Base-by-base conservation (phyloP, 1,140 invertebrate genomes). In the Scylla paramamosain region DNA sequence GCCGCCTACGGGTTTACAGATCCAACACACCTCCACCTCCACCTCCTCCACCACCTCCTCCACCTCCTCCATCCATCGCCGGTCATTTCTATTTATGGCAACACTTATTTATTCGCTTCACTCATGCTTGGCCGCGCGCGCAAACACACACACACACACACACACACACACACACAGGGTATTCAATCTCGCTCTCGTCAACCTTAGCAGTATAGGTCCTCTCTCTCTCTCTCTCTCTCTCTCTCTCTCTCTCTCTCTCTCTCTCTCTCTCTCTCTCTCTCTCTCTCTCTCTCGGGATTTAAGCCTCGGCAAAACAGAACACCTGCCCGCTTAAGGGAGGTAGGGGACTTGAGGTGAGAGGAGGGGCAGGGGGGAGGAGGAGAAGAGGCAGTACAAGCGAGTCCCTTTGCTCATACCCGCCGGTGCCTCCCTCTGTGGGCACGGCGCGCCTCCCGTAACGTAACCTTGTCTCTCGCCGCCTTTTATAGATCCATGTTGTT, bases 221-320 rank as follows among this genome's bases (percentile, higher is more conserved):
- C 39, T 39, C 39, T 39, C 39, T 39, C 39, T 39, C 25, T 77
- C 67, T n/a, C 67, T 77, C 67, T n/a, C 67, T n/a, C 67, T n/a
- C 67, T 77, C 67, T 77, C 67, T 77, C 67, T 77, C 67, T 77
- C 67, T 77, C 67, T 77, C 67, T 77, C 67, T 77, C 67, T 77
- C 67, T 77, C 67, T 77, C 59, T 67, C 59, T 67, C 59, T 67
- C 46, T 48, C 46, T 48, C 46, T 48, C 46, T 48, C 46, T 48
- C 46, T 48, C 46, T 48, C 46, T 48, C 46, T 48, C 46, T 48
- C 46, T 48, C 46, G 14, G 46, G 52, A 20, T n/a, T 77, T 77
- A 77, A 77, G 16, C 20, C n/a, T 77, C 16, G 25, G 67, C 16
- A 77, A 77, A n/a, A 77, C 16, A 77, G 6, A 25, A 77, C 6